Base-by-base conservation (phyloP, 1,140 invertebrate genomes). In the Chrysoperla carnea region DNA sequence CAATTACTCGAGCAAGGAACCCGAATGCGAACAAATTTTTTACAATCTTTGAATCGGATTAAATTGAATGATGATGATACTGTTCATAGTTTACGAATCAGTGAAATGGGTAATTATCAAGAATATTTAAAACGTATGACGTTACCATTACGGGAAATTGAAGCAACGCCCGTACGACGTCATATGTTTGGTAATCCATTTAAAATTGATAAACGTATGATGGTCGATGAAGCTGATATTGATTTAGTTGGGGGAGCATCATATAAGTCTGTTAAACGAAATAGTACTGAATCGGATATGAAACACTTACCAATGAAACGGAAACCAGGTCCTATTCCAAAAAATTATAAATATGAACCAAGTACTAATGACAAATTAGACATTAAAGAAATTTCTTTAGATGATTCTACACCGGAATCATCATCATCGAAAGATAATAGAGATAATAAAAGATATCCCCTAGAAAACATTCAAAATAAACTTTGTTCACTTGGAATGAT, bases 111-210 rank as follows among this genome's bases (percentile, higher is more conserved):
- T 50, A 94, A 95, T 68, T 96, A 95, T 62, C 90, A 95, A 64
- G 90, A 94, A 61, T 93, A 95, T 59, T 64, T 95, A 36, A 94
- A 93, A 64, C 76, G 84, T 37, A 81, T 84, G 70, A 81, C 84
- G 39, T 81, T 83, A 36, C 84, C 85, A 14, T 62, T 96, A 36
- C 64, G 89, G 37, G 89, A 94, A 68, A 83, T 96, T 37, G 90
- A 95, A 62, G 86, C 83, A 17, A 75, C 80, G 8, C 90, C 91
- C 5, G 85, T 90, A 13, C 69, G 91, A 29, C 84, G 92, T 54
- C 89, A 95, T 53, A 94, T 92, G 84, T 96, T 96, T 62, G 91
- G 91, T 48, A 95, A 95, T 67, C 91, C 91, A 6, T 95, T 94
- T 59, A 95, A 94, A 66, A 89, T 93, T 55, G 85, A 90, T 54